A percentile compares a stretch with the other conserved stretches of the same genome.
phyloP scores from a whole-genome alignment of 37 sponge, comb jelly and placozoan species.

The Theonella swinhoei region DNA sequence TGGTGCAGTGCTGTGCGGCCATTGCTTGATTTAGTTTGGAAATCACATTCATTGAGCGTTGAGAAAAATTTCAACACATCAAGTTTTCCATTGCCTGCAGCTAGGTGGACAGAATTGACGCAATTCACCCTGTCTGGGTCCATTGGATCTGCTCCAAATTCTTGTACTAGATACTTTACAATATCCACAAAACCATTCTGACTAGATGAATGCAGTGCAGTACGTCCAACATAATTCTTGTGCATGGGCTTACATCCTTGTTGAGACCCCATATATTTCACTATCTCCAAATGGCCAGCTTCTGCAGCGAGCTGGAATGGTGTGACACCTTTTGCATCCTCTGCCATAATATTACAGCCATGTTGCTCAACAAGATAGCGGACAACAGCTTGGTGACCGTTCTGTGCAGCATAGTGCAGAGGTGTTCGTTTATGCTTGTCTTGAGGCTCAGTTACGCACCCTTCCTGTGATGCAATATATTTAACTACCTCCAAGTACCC shows the following conservation, averaged over 20 bases:
- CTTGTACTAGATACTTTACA: conserved; percentile 51
- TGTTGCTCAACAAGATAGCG: conserved; percentile 31
- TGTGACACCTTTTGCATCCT: conserved; percentile 31
- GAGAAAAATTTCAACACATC: conserved; percentile 24
- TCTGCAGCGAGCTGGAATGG: conserved; percentile 50
- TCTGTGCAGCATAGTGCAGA: conserved; percentile 59
- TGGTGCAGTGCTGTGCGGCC: conserved; percentile 36
- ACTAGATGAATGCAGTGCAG: conserved; percentile 69
- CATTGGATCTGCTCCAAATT: conserved; percentile 18
- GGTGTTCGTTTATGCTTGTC: conserved; percentile 37
- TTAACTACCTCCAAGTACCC: conserved; percentile 25
- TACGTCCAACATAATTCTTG: conserved; percentile 38
- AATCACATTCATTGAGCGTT: conserved; percentile 1
- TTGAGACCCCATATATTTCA: conserved; percentile 17
- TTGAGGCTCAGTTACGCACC: background rate
- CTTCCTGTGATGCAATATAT: conserved; percentile 14
- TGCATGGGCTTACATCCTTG: background rate
- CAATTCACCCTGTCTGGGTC: conserved; percentile 20
- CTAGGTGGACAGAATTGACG: conserved; percentile 44
- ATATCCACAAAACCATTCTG: conserved; percentile 64
- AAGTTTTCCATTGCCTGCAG: conserved; percentile 25
- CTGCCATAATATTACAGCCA: background rate
- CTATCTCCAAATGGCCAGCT: conserved; percentile 15
- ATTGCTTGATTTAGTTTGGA: background rate
- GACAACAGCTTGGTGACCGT: conserved; percentile 46